A percentile compares a stretch with the other conserved stretches of the same genome.
phyloP scores from a whole-genome alignment of 2,113 vertebrate genomes.

The Indri indri region DNA sequence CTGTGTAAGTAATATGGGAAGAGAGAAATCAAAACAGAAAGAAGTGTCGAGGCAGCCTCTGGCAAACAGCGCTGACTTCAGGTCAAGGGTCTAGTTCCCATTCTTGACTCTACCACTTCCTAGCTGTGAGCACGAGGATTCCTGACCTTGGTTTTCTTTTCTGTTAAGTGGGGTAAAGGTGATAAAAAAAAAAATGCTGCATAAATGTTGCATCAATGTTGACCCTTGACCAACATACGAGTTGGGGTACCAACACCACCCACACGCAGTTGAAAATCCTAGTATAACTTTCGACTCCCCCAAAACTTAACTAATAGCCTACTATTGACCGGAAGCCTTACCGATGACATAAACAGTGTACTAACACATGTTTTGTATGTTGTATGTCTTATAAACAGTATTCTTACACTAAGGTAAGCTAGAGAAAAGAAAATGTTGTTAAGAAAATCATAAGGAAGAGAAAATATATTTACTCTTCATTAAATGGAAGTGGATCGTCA shows the following conservation, averaged over 20 bases:
- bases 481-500: not conserved
- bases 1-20: not conserved
- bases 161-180: not conserved
- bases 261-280: not conserved
- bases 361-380: not conserved
- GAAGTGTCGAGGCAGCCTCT: accelerated
- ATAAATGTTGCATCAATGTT: not conserved
- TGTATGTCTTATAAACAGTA: not conserved
- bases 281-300: not conserved
- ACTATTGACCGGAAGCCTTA: not conserved
- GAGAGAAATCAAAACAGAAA: not conserved
- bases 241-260: not conserved
- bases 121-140: too few species aligned
- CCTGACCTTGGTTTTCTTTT: not conserved
- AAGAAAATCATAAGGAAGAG: not conserved
- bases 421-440: not conserved
- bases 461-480: not conserved
- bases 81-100: not conserved
- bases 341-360: not conserved
- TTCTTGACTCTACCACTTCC: not conserved
- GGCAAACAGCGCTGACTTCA: not conserved
- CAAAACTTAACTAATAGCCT: not conserved
- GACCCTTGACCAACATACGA: not conserved
- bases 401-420: not conserved
- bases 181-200: not conserved